These are phyloP conservation scores for Todiramphus chloris DNA, from an alignment of 2,113 vertebrate species.

Conservation along the genomic window DNA sequence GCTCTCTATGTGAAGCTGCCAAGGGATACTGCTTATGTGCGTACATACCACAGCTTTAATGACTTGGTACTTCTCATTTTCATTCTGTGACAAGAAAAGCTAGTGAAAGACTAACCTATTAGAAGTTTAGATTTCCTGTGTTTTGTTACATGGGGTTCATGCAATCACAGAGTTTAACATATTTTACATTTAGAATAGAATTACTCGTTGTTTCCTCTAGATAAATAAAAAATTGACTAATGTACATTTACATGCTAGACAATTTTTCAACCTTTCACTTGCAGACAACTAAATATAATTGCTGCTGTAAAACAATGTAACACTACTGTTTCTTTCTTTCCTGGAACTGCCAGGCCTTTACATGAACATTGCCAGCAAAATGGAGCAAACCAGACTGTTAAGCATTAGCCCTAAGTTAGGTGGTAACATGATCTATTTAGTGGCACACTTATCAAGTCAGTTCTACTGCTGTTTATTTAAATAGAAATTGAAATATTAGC, in stretches of 20 bases:
- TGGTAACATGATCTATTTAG: slow-evolving; percentile 61
- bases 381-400: slow-evolving; percentile 39
- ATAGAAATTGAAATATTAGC: slow-evolving; percentile 58
- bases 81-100: background rate
- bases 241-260: background rate
- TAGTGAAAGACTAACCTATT: background rate
- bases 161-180: background rate
- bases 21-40: background rate
- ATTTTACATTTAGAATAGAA: slow-evolving; percentile 11
- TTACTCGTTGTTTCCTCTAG: slow-evolving; percentile 9
- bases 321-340: slow-evolving; percentile 16
- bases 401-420: slow-evolving; percentile 47
- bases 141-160: background rate
- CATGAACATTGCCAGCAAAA: slow-evolving; percentile 30
- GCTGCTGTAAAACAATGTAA: background rate
- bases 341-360: slow-evolving; percentile 29
- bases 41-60: background rate
- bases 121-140: background rate
- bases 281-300: slow-evolving; percentile 47
- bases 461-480: slow-evolving; percentile 68
- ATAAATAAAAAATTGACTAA: slow-evolving; percentile 21
- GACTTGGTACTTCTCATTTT: slow-evolving; percentile 1
- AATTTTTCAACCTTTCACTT: slow-evolving; percentile 1
- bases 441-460: slow-evolving; percentile 63
- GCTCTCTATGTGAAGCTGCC: background rate